Conservation (phyloP, 2,113 vertebrate genomes). For the Haemorhous mexicanus region DNA sequence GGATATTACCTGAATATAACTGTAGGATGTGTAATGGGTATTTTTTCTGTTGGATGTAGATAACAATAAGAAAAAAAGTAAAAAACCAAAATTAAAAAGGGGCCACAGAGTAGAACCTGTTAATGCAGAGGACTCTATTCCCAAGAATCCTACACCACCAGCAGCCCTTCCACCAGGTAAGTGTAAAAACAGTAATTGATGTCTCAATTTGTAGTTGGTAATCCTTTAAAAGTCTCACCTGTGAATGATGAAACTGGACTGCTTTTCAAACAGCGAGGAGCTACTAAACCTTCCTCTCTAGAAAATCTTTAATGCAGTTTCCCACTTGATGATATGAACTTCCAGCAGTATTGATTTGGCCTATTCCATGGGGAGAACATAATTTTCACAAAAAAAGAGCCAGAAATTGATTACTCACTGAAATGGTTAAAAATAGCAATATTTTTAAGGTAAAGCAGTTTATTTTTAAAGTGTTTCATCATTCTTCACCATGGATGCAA, state of each 20-base stretch:
- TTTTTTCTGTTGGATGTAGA: slow-evolving; percentile 55
- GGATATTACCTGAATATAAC: neutral
- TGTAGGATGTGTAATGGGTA: neutral
- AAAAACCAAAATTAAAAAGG: slow-evolving; percentile 85
- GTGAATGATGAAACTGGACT: neutral
- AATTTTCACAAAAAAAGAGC: neutral
- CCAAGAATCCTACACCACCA: slow-evolving; percentile 64
- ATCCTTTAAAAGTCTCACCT: neutral
- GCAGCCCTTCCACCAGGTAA: slow-evolving; percentile 72
- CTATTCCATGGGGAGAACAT: fast-evolving
- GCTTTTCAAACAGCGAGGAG: neutral
- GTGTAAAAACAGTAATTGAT: neutral
- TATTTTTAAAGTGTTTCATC: neutral
- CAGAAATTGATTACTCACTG: neutral
- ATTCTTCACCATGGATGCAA: neutral
- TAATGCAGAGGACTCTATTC: slow-evolving; percentile 63
- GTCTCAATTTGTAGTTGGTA: neutral
- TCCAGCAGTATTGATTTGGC: neutral
- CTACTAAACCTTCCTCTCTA: neutral
- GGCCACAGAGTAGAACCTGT: slow-evolving; percentile 90
- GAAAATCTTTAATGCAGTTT: neutral
- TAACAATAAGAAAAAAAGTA: slow-evolving; percentile 80
- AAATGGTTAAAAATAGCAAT: neutral
- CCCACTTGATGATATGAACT: neutral
- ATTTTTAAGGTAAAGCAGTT: neutral